Evolutionary conservation across 2,888 invertebrate species (phyloP).

Genomic region (Chrysina gloriosa): DNA sequence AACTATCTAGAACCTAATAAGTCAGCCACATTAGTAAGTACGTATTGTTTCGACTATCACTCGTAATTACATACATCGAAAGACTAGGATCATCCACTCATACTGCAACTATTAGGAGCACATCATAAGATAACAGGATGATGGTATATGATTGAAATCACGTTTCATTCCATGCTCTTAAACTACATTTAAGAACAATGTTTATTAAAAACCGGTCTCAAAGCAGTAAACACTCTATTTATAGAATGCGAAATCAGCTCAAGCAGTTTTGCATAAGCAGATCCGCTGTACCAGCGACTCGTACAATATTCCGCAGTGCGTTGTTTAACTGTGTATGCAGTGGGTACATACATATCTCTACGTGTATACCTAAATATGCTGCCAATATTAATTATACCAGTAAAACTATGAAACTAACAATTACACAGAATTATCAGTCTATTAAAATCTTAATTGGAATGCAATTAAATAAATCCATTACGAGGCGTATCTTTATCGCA

Average conservation of each 20-base stretch:
- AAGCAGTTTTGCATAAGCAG: conserved; percentile 23
- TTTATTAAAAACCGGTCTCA: conserved; percentile 30
- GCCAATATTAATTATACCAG: conserved; percentile 9
- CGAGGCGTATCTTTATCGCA: no score
- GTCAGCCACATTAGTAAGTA: no score
- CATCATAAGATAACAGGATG: conserved; percentile 1
- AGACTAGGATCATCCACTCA: no score
- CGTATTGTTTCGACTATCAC: no score
- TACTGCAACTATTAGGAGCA: no score
- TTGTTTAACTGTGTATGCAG: neutral
- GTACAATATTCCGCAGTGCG: neutral
- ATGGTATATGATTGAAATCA: conserved; percentile 11
- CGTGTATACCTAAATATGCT: no score
- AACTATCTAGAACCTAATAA: no score
- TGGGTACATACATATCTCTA: no score
- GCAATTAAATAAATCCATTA: neutral
- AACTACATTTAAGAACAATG: conserved; percentile 17
- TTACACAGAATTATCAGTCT: neutral
- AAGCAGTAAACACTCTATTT: conserved; percentile 26
- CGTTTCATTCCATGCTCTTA: conserved; percentile 6
- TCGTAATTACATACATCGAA: no score
- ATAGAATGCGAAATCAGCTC: conserved; percentile 32
- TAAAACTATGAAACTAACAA: conserved; percentile 3
- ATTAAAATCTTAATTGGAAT: conserved; percentile 17
- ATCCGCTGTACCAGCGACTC: conserved; percentile 8